phyloP scores from a whole-genome alignment of 2,797 vertebrate species.

The Cynopterus sphinx region DNA sequence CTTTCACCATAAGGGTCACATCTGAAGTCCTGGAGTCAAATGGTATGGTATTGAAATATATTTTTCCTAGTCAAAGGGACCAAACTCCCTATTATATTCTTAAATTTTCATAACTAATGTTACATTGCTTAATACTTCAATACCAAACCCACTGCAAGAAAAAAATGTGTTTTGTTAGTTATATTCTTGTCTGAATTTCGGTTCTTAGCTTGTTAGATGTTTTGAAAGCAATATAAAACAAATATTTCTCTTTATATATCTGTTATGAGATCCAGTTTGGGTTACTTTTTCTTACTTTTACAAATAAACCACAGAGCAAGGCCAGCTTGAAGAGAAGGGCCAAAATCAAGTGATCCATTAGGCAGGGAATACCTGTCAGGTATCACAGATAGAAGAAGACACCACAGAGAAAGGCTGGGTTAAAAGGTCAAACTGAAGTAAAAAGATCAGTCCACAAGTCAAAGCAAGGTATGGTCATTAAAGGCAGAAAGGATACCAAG shows the following conservation, averaged over 20 bases:
- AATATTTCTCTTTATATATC: constrained; percentile 16
- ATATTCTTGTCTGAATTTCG: background rate
- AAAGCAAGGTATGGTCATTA: background rate
- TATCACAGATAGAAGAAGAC: background rate
- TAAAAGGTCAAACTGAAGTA: constrained; percentile 3
- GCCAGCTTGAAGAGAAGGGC: background rate
- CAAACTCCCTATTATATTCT: constrained; percentile 1
- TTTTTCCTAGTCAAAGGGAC: background rate
- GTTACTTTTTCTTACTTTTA: constrained; percentile 37
- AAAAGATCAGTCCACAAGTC: background rate
- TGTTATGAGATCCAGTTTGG: background rate
- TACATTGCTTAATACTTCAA: constrained; percentile 11
- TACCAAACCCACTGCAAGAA: background rate
- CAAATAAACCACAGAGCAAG: constrained; percentile 1
- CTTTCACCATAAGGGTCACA: constrained; percentile 97
- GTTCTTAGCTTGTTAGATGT: constrained; percentile 12
- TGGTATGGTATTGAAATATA: constrained; percentile 83
- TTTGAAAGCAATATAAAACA: constrained; percentile 30
- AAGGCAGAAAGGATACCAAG: background rate
- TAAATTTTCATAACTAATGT: constrained; percentile 5
- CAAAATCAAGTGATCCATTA: background rate
- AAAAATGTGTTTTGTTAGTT: constrained; percentile 19
- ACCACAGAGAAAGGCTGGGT: background rate
- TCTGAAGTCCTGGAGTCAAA: constrained; percentile 99
- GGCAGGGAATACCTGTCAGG: background rate